Evolutionary conservation across 2,113 vertebrate genomes (phyloP), one percentile per base, ranked within the genome.

Genomic region (Gambusia holbrooki): DNA sequence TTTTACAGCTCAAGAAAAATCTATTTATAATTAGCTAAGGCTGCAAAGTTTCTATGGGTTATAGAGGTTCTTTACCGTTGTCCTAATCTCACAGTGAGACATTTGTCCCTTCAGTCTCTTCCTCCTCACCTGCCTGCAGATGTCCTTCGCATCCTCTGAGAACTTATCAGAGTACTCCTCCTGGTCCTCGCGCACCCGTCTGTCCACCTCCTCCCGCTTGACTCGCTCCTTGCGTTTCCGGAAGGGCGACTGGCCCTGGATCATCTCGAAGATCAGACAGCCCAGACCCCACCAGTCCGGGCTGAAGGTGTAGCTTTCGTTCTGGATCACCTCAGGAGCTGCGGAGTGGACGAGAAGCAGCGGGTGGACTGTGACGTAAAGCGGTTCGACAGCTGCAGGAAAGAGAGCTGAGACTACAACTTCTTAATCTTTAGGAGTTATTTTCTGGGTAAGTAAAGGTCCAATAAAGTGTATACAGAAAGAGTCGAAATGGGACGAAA

Each of bases 201-300:
- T 92, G 76, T 98, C 96, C 69, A 97, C 93, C 84, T 98, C 96
- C 68, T 97, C 96, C 10, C 96, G 92, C 71, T 93, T 96, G 61
- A 97, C 95, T 0, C 95, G 96, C 89, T 98, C 97, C 76, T 96
- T 97, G 66, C 95, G 94, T 32, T 95, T 96, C 85, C 94, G 96
- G 90, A 98, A 98, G 0, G 96, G 97, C 4, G 96, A 96, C 81
- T 96, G 96, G 48, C 97, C 97, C 88, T 96, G 94, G 81, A 98
- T 97, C 97, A 98, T 97, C 89, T 97, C 97, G 73, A 97, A 97
- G 71, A 97, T 92, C 90, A 98, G 90, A 87, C 97, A 98, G 76
- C 97, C 97, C 42, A 97, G 94, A 12, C 96, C 97, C 97, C 97
- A 98, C 97, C 97, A 98, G 88, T 97, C 97, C 0, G 97, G 97